phyloP scores from a whole-genome alignment of 2,113 vertebrate genomes.

The Melanerpes aurifrons region DNA sequence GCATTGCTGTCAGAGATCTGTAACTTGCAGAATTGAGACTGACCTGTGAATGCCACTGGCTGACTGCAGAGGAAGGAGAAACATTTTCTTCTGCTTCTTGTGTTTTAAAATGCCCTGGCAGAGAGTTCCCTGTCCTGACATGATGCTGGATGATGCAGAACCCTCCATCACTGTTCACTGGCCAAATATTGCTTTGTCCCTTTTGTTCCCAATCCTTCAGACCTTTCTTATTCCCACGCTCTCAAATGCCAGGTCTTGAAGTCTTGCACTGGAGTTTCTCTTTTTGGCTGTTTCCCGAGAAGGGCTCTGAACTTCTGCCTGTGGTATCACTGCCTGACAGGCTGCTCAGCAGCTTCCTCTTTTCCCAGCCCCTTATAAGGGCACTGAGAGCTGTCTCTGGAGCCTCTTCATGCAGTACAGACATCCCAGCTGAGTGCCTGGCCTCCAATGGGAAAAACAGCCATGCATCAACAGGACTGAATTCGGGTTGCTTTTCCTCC shows the following conservation, averaged over 20 bases:
- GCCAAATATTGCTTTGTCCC: slow-evolving; percentile 43
- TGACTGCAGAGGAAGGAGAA: slow-evolving; percentile 9
- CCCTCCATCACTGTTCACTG: neutral
- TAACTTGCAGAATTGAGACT: neutral
- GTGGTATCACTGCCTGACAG: neutral
- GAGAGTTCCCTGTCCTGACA: slow-evolving; percentile 17
- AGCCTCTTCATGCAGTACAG: neutral
- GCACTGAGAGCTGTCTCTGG: slow-evolving; percentile 7
- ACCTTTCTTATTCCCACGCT: slow-evolving; percentile 58
- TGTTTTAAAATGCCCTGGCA: slow-evolving; percentile 43
- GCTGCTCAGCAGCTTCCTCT: neutral
- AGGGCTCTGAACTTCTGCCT: slow-evolving; percentile 44
- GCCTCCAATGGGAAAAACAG: neutral
- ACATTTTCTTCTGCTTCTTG: slow-evolving; percentile 23
- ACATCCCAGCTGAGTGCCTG: neutral
- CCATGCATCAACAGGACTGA: neutral
- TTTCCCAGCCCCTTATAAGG: slow-evolving; percentile 54
- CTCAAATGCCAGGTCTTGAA: slow-evolving; percentile 43
- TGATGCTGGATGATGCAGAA: slow-evolving; percentile 31
- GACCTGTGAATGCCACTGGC: slow-evolving; percentile 44
- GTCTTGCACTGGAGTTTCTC: slow-evolving; percentile 31
- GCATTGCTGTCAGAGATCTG: neutral
- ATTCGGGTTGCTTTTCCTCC: neutral
- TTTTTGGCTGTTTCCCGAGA: neutral
- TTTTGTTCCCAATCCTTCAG: slow-evolving; percentile 37